Conservation (phyloP, 1,140 invertebrate species). For the Bombyx mori region ASM3026992v2 NC_085112.1:2672501-2673000, state of each 20-base stretch:
- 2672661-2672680: neutral
- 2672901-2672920: too few relatives aligned
- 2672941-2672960: too few relatives aligned
- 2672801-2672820: neutral
- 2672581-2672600: neutral
- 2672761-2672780: neutral
- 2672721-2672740: neutral
- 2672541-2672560: neutral
- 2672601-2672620: neutral
- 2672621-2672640: neutral
- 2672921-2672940: too few relatives aligned
- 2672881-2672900: neutral
- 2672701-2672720: neutral
- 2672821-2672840: neutral
- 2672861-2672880: constrained; percentile 3
- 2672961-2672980: too few relatives aligned
- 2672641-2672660: neutral
- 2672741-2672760: neutral
- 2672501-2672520: too few relatives aligned
- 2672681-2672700: neutral
- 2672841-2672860: constrained; percentile 1
- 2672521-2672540: too few relatives aligned
- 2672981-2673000: too few relatives aligned
- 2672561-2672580: neutral
- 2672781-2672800: neutral